Base-by-base conservation (phyloP, 1,140 invertebrate species). In the Heliothis subflexa region DNA sequence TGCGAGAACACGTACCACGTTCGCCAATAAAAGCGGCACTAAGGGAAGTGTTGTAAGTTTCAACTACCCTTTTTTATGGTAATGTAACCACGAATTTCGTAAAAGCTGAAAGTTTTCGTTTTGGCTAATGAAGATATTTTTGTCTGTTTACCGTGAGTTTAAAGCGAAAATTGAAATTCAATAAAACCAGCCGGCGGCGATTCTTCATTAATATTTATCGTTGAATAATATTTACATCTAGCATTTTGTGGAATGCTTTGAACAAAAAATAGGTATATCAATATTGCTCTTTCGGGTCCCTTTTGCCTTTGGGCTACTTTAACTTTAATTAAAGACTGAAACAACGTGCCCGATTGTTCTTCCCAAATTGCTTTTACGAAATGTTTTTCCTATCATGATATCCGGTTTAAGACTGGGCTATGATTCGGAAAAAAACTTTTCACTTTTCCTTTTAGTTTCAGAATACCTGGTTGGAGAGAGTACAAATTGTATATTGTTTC, bases 11-110 rank as follows among this genome's bases (percentile, higher is more conserved):
- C 64, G 64, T 68, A 21, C 64, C 21, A 13, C 5, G 28, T 33
- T 28, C 28, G 14, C 50, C 66, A 70, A 70, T 70, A 70, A 66
- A 54, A 28, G 49, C 16, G 18, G 71, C 28, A 2, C 12, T 62
- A 49, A 75, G 45, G 28, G 62, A 57, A 55, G 50, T 50, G 64
- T 68, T 47, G 40, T 21, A 68, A 68, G 45, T 49, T 68, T 21
- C 40, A 49, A 68, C 64, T 68, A 16, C 11, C 18, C 57, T 33
- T 33, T n/a, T 61, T 33, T 21, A 61, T 61, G 57, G 28, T 61
- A 33, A 33, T 61, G 25, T 28, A 28, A 25, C 18, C 14, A 12
- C 14, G 13, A 25, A 61, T 33, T 55, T n/a, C n/a, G 50, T 55
- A 55, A 55, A 55, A 21, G 13, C 16, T 28, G 57, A 61, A 61